Evolutionary conservation across 2,113 vertebrate genomes (phyloP).

Genomic region (Myrmecobius fasciatus): DNA sequence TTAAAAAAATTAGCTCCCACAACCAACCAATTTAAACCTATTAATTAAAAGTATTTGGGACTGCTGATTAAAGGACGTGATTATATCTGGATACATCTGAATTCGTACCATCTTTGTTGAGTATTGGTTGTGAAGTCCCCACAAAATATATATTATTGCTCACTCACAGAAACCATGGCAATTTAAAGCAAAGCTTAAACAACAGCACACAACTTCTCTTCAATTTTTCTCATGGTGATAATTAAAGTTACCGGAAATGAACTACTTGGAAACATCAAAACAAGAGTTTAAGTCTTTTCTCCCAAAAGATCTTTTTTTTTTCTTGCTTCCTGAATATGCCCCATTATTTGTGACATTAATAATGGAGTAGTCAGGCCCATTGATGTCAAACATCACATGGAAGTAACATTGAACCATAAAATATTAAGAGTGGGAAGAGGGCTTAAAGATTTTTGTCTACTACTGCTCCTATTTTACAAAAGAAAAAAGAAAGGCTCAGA

Average conservation of each 20-base stretch:
- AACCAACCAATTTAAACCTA: constrained; percentile 77
- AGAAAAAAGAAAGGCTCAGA: not conserved
- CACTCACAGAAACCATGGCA: constrained; percentile 52
- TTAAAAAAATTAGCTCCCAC: constrained; percentile 72
- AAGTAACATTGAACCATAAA: not conserved
- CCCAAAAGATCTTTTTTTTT: constrained; percentile 36
- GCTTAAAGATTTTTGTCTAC: not conserved
- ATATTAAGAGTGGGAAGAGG: not conserved
- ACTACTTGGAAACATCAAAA: constrained; percentile 51
- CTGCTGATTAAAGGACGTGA: constrained; percentile 69
- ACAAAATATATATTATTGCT: constrained; percentile 44
- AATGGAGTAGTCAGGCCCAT: not conserved
- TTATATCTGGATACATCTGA: constrained; percentile 62
- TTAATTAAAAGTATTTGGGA: constrained; percentile 81
- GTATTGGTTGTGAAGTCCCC: constrained; percentile 19
- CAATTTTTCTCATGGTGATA: constrained; percentile 48
- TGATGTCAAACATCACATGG: constrained; percentile 39
- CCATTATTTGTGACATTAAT: constrained; percentile 46
- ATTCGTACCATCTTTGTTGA: constrained; percentile 53
- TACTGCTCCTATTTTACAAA: not conserved
- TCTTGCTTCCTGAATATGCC: constrained; percentile 23
- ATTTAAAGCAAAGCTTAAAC: constrained; percentile 48
- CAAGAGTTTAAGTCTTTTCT: constrained; percentile 38
- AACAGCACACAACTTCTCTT: constrained; percentile 49
- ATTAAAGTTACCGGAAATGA: constrained; percentile 56